A percentile compares a stretch with the other conserved stretches of the same genome.
Evolutionary conservation across 2,113 vertebrate genomes (phyloP).

Genomic region (Cariama cristata): DNA sequence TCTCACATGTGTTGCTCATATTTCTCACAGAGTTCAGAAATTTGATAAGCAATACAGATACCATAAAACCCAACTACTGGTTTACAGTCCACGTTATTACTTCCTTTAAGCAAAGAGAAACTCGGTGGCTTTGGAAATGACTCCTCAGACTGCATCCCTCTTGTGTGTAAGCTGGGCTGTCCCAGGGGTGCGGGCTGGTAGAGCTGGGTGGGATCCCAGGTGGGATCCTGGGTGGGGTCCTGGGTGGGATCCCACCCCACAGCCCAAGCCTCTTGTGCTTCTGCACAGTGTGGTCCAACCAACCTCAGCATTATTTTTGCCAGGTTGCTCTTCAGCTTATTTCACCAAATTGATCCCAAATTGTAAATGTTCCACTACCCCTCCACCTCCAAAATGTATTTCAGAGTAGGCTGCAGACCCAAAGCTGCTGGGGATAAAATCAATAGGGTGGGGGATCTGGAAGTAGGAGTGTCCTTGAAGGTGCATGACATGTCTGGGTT

Average conservation of each 20-base stretch:
- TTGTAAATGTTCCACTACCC: not conserved
- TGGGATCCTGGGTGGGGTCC: not conserved
- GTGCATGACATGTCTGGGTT: rapidly evolving
- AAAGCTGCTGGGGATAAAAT: not conserved
- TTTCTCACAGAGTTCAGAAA: not conserved
- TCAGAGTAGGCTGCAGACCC: not conserved
- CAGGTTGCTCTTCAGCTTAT: not conserved
- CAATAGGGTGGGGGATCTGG: not conserved
- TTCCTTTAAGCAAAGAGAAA: not conserved
- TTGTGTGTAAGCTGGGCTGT: not conserved
- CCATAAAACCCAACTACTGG: not conserved
- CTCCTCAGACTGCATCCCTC: not conserved
- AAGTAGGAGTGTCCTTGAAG: not conserved
- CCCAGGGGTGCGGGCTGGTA: not conserved
- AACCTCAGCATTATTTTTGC: not conserved
- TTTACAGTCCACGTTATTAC: not conserved
- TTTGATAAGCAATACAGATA: not conserved
- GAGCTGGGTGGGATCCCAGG: not conserved
- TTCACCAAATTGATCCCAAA: not conserved
- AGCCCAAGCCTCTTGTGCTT: rapidly evolving
- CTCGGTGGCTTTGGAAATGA: not conserved
- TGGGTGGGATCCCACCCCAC: not conserved
- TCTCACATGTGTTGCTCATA: not conserved
- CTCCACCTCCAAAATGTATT: not conserved
- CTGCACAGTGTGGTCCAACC: not conserved